Conservation (phyloP, 2,113 vertebrate species). For the Synodontis membranacea region DNA sequence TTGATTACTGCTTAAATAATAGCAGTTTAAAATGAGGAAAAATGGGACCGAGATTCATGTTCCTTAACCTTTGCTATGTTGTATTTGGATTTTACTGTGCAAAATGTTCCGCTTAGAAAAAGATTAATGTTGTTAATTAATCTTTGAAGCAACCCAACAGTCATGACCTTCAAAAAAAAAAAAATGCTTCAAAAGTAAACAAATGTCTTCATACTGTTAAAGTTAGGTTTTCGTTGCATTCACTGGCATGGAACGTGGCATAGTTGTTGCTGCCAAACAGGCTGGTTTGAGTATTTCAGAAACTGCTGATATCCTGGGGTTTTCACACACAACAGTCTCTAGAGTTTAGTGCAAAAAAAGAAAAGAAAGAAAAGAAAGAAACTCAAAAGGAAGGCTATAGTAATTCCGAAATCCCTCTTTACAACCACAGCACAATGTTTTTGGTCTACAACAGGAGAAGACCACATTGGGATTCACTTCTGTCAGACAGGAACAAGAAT, state of each 20-base stretch:
- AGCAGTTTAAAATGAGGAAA: neutral
- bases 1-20: neutral
- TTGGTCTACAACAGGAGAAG: neutral
- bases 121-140: neutral
- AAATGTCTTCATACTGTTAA: neutral
- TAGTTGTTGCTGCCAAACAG: neutral
- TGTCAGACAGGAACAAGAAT: neutral
- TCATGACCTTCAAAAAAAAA: neutral
- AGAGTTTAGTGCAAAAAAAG: neutral
- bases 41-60: neutral
- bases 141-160: neutral
- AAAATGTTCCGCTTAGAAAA: no score
- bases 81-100: neutral
- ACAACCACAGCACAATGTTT: neutral
- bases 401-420: neutral
- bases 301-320: neutral
- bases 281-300: neutral
- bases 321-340: neutral
- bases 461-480: neutral
- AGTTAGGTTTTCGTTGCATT: neutral
- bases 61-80: neutral
- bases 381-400: neutral
- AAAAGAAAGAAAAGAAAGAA: neutral
- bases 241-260: neutral
- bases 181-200: neutral